Evolutionary conservation across 1,140 invertebrate species (phyloP).

Genomic region (Sweltsa coloradensis): DNA sequence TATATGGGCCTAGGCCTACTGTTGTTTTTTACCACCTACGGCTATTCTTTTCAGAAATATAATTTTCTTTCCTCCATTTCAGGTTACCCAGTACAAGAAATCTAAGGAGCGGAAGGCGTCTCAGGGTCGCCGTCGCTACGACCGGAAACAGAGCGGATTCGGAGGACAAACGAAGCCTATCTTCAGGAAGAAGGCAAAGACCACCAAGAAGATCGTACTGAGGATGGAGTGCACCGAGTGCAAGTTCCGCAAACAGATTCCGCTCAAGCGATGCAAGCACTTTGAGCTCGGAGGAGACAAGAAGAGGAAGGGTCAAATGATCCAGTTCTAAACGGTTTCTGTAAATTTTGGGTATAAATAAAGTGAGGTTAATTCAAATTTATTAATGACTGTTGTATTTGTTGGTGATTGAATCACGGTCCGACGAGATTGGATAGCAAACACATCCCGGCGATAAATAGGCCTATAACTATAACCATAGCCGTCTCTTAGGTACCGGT

Average conservation of each 20-base stretch:
- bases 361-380: too few species aligned
- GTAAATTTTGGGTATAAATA: too few species aligned
- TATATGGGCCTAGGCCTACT: too few species aligned
- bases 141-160: conserved; percentile 97
- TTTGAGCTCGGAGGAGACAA: conserved; percentile 99
- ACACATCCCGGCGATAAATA: too few species aligned
- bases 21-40: too few species aligned
- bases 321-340: conserved; percentile 95
- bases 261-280: conserved; percentile 98
- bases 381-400: too few species aligned
- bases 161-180: conserved; percentile 99
- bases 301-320: conserved; percentile 98
- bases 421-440: too few species aligned
- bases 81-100: conserved; percentile 99
- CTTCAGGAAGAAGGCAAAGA: conserved; percentile 99
- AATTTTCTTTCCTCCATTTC: too few species aligned
- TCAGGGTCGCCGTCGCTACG: conserved; percentile 91
- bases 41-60: too few species aligned
- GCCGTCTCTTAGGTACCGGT: too few species aligned
- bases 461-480: too few species aligned
- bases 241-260: conserved; percentile 93
- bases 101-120: conserved; percentile 89
- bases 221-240: conserved; percentile 98
- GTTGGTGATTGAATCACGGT: too few species aligned
- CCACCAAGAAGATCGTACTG: conserved; percentile 99